A percentile compares a stretch with the other conserved stretches of the same genome.
phyloP scores from a whole-genome alignment of 2,797 vertebrate species.

The Cuculus canorus region DNA sequence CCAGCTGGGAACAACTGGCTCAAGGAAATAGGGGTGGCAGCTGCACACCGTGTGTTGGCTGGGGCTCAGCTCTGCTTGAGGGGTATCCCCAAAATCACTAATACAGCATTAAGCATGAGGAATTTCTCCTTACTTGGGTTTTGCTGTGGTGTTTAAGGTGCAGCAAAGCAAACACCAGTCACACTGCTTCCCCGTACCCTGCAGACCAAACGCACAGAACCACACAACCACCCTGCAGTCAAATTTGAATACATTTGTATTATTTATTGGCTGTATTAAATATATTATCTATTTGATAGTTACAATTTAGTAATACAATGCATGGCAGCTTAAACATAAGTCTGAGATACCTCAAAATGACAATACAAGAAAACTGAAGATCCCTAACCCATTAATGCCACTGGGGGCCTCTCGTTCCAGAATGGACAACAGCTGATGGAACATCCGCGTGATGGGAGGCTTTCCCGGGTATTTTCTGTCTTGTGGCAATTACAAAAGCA shows the following conservation, averaged over 20 bases:
- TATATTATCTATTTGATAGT: conserved; percentile 89
- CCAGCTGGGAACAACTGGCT: neutral
- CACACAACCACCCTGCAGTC: neutral
- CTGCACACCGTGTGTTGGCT: neutral
- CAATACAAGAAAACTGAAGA: conserved; percentile 72
- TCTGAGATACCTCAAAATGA: conserved; percentile 75
- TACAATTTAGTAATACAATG: conserved; percentile 86
- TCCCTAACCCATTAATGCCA: conserved; percentile 74
- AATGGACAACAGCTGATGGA: conserved; percentile 72
- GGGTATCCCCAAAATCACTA: neutral
- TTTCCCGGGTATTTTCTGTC: neutral
- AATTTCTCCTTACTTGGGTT: neutral
- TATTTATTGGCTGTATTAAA: conserved; percentile 87
- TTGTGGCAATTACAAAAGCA: conserved; percentile 37
- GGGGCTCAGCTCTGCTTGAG: neutral
- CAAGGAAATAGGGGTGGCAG: no score
- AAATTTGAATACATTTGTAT: conserved; percentile 68
- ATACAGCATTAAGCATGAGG: neutral
- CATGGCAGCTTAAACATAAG: conserved; percentile 81
- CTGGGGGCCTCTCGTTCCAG: conserved; percentile 71
- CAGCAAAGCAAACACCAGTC: neutral
- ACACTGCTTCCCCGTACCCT: no score
- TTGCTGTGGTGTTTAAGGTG: neutral
- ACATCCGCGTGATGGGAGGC: neutral
- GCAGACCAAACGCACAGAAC: no score